Base-by-base conservation (phyloP, 2,113 vertebrate genomes). In the Potamarius usumacintae region DNA sequence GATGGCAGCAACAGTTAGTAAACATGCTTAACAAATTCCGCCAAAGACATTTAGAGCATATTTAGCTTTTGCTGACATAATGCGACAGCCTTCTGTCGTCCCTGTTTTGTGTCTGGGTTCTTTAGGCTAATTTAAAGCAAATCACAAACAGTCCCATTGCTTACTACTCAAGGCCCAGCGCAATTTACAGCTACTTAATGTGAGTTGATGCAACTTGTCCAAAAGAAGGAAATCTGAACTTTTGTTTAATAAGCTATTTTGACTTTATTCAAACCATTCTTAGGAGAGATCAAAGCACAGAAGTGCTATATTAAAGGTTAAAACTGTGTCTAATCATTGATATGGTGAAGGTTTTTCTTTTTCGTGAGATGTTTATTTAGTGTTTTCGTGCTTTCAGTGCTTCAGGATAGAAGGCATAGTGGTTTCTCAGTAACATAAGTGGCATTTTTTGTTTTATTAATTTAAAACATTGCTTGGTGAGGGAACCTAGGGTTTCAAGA, bases 91-190 rank as follows among this genome's bases (percentile, higher is more conserved):
- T 82, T 85, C 30, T 85, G 67, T 65, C 30, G 83, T 85, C 42
- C 65, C 25, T 63, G 17, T 57, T 74, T 86, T 25, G 10, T 53
- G 5, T 62, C 14, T 87, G 25, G 52, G n/a, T 58, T 58, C 52
- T 88, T 72, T 58, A 11, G 22, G n/a, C 83, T 78, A 76, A 87
- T 83, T 78, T 85, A 78, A 63, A 82, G 62, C 25, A 82, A 85
- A 77, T 22, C 14, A 85, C 71, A 88, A 87, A 88, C 27, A 82
- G 34, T 69, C 65, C 74, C 72, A 79, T 22, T 83, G 86, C 77
- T 87, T 83, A 69, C 15, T 42, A 52, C 87, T 88, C 50, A 84
- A 58, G 86, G 27, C 78, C 82, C 50, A 48, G 78, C 18, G 50
- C 67, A 85, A 87, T 87, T 85, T 85, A 8, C 62, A 85, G 34